Evolutionary conservation across 1,140 invertebrate genomes (phyloP).

Genomic region (Cydia amplana): DNA sequence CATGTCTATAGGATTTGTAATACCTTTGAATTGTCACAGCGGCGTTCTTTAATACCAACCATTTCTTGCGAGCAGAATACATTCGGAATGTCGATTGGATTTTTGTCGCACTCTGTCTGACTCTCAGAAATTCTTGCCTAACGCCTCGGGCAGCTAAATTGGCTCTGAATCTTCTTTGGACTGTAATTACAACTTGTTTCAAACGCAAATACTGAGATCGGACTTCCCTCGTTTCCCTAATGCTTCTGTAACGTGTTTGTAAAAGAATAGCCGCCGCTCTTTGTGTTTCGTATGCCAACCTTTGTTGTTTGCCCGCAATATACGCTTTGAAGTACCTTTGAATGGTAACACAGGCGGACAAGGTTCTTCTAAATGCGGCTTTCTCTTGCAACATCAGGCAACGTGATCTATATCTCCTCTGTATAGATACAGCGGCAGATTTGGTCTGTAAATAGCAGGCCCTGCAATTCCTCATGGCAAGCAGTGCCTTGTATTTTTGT

Average conservation of each 20-base stretch:
- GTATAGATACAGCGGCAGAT: conserved; percentile 45
- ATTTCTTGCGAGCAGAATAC: conserved; percentile 54
- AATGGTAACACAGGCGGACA: conserved; percentile 53
- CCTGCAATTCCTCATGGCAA: conserved; percentile 50
- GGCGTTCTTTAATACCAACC: conserved; percentile 46
- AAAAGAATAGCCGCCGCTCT: conserved; percentile 51
- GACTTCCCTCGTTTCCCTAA: conserved; percentile 47
- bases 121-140: background rate
- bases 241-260: conserved; percentile 63
- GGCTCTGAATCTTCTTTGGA: conserved; percentile 49
- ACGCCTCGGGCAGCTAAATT: conserved; percentile 45
- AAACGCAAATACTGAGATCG: conserved; percentile 56
- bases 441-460: conserved; percentile 44
- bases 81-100: conserved; percentile 49
- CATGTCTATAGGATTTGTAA: conserved; percentile 53
- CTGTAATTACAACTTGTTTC: conserved; percentile 36
- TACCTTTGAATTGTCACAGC: conserved; percentile 59
- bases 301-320: conserved; percentile 51
- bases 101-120: conserved; percentile 27
- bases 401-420: conserved; percentile 56
- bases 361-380: conserved; percentile 43
- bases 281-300: conserved; percentile 55
- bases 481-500: conserved; percentile 46
- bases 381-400: conserved; percentile 47
- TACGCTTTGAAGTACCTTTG: conserved; percentile 63